phyloP scores from a whole-genome alignment of 1,140 invertebrate genomes.

The Hypsibius dujardini region DNA sequence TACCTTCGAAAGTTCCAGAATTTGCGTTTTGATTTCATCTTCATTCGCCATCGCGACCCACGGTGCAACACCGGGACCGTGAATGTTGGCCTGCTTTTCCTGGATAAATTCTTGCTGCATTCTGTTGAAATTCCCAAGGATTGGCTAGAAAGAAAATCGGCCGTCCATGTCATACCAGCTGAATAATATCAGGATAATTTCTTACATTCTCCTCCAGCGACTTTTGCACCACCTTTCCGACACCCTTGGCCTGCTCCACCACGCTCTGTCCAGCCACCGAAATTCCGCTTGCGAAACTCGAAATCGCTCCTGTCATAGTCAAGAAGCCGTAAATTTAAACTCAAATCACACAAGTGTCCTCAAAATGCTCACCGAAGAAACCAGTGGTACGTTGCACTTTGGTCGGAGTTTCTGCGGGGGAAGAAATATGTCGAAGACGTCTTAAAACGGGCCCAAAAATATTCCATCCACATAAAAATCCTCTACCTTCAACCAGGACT shows the following conservation, averaged over 20 bases:
- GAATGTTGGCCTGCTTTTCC: conserved; percentile 50
- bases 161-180: too few relatives aligned
- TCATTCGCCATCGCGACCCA: conserved; percentile 79
- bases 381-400: not conserved
- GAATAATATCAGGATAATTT: too few relatives aligned
- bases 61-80: conserved; percentile 59
- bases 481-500: too few relatives aligned
- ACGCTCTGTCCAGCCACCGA: not conserved
- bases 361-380: not conserved
- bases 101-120: conserved; percentile 88
- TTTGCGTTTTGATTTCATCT: conserved; percentile 74
- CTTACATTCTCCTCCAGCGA: not conserved
- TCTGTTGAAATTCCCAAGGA: conserved; percentile 82
- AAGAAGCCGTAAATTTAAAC: not conserved
- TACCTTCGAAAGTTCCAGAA: conserved; percentile 71
- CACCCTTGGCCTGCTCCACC: not conserved
- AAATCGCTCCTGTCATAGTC: not conserved
- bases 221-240: not conserved
- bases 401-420: not conserved
- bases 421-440: not conserved
- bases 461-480: too few relatives aligned
- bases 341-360: not conserved
- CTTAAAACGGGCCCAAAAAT: too few relatives aligned
- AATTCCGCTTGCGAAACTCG: not conserved
- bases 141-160: conserved; percentile 46